A percentile compares a stretch with the other conserved stretches of the same genome.
These are phyloP conservation scores for Edolisoma coerulescens DNA, from an alignment of 2,113 vertebrate species.

Conservation along the genomic window DNA sequence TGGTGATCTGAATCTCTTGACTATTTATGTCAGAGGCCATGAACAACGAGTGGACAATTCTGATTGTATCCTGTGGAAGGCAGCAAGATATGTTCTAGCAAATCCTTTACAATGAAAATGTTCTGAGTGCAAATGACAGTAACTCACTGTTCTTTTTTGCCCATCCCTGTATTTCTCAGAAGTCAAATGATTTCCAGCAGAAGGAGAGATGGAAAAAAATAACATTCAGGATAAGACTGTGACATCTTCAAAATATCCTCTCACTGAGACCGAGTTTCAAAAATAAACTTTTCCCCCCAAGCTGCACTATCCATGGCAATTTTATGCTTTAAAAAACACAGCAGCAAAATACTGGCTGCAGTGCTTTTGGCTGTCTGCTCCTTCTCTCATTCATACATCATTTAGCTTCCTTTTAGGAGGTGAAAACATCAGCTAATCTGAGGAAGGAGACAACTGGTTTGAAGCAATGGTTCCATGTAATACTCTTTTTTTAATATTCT, in stretches of 20 bases:
- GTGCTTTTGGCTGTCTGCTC: background rate
- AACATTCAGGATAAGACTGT: background rate
- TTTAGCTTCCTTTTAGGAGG: background rate
- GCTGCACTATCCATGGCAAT: background rate
- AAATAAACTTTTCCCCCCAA: background rate
- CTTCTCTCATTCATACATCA: background rate
- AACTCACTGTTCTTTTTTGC: background rate
- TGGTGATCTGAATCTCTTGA: background rate
- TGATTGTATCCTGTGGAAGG: background rate
- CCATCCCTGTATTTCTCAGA: background rate
- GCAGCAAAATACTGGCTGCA: background rate
- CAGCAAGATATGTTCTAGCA: background rate
- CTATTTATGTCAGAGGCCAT: background rate
- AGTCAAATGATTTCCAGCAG: background rate
- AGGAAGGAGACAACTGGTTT: background rate
- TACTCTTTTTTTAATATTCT: background rate
- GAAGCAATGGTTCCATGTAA: background rate
- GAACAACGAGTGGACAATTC: background rate
- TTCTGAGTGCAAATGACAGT: background rate
- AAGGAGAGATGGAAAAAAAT: background rate
- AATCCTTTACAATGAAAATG: background rate
- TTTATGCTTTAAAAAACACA: background rate
- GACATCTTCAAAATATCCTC: background rate
- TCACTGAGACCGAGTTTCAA: background rate
- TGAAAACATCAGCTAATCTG: slow-evolving; percentile 8